A percentile compares a stretch with the other conserved stretches of the same genome.
Conservation (phyloP, 1,140 invertebrate species). For the Dendrolimus kikuchii region DNA sequence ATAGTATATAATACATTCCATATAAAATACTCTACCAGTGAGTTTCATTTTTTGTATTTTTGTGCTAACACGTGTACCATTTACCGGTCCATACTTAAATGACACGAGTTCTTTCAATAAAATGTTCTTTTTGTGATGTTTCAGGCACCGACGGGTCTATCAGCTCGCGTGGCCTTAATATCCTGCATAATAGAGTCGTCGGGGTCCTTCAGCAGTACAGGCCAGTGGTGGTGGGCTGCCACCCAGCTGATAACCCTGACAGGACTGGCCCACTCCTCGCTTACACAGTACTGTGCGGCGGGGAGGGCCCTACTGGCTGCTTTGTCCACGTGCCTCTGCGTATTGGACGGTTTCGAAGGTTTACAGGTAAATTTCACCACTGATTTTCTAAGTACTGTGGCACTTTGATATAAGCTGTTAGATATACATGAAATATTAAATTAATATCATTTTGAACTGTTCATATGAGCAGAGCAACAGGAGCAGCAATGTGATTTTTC, state of each 20-base stretch:
- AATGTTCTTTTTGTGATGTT: neutral
- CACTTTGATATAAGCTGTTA: too few relatives aligned
- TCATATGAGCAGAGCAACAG: too few relatives aligned
- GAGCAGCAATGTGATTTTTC: too few relatives aligned
- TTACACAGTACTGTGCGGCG: constrained; percentile 78
- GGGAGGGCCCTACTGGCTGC: constrained; percentile 78
- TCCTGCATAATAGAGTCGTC: constrained; percentile 69
- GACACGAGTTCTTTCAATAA: too few relatives aligned
- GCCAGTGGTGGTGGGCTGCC: constrained; percentile 84
- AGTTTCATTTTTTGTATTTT: too few relatives aligned
- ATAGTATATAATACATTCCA: too few relatives aligned
- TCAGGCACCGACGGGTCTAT: constrained; percentile 42
- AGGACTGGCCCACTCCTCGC: constrained; percentile 33
- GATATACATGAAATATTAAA: too few relatives aligned
- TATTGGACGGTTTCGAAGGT: constrained; percentile 28
- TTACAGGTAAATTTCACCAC: constrained; percentile 14
- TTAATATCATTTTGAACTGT: too few relatives aligned
- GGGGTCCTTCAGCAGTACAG: constrained; percentile 77
- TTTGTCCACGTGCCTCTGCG: constrained; percentile 73
- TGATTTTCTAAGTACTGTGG: too few relatives aligned
- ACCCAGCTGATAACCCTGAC: constrained; percentile 65
- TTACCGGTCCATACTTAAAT: too few relatives aligned
- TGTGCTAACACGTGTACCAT: too few relatives aligned
- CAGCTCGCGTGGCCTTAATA: constrained; percentile 39
- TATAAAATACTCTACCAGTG: too few relatives aligned